Percentiles rank a stretch among this genome's conserved stretches.
These are phyloP conservation scores for Acridotheres tristis DNA, from an alignment of 2,797 vertebrate species.

Conservation along the genomic window DNA sequence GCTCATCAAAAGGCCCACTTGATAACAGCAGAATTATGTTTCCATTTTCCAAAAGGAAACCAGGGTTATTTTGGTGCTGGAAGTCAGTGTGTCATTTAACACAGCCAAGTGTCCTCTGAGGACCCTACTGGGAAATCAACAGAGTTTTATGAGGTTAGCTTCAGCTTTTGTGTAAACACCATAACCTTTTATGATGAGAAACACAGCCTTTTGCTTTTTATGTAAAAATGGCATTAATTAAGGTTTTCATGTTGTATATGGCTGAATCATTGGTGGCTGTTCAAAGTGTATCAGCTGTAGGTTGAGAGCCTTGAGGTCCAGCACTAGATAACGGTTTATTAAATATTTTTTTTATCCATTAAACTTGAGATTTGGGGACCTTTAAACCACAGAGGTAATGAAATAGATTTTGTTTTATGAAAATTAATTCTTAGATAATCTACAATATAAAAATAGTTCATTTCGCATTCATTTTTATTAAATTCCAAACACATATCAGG, in stretches of 20 bases:
- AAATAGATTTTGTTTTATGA: slow-evolving; percentile 25
- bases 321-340: slow-evolving; percentile 46
- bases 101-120: slow-evolving; percentile 75
- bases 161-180: slow-evolving; percentile 80
- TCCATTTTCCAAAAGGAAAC: slow-evolving; percentile 49
- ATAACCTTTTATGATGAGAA: slow-evolving; percentile 84
- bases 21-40: background rate
- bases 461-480: background rate
- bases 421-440: slow-evolving; percentile 15
- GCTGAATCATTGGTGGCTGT: slow-evolving; percentile 56
- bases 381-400: slow-evolving; percentile 28
- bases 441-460: background rate
- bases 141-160: slow-evolving; percentile 78
- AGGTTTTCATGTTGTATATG: background rate
- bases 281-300: slow-evolving; percentile 20
- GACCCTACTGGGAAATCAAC: slow-evolving; percentile 78
- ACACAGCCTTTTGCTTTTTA: slow-evolving; percentile 75
- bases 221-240: slow-evolving; percentile 71
- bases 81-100: slow-evolving; percentile 64
- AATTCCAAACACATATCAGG: background rate
- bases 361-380: slow-evolving; percentile 22
- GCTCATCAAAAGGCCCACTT: background rate
- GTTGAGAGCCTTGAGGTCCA: slow-evolving; percentile 43
- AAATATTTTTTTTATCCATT: slow-evolving; percentile 43
- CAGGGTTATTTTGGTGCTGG: slow-evolving; percentile 25